A percentile compares a stretch with the other conserved stretches of the same genome.
Conservation (phyloP, 2,797 vertebrate genomes). For the Bradypodion ventrale region DNA sequence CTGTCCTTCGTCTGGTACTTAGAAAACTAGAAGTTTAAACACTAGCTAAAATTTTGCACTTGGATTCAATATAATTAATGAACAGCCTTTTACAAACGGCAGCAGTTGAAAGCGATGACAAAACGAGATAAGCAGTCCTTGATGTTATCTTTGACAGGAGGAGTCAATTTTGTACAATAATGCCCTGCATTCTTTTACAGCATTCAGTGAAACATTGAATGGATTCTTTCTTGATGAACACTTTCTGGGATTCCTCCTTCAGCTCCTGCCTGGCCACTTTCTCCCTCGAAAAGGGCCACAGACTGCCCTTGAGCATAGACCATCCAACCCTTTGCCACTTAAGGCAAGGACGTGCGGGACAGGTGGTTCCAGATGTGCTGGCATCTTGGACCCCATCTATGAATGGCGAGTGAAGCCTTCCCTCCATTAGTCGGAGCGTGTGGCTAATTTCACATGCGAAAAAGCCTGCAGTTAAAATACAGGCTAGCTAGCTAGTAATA, state of each 20-base stretch:
- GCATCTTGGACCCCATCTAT: not conserved
- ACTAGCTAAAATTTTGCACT: slow-evolving; percentile 9
- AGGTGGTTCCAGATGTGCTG: not conserved
- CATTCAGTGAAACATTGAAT: not conserved
- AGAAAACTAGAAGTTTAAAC: not conserved
- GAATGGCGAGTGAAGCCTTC: slow-evolving; percentile 33
- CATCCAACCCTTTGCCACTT: no score
- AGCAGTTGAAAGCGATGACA: slow-evolving; percentile 24
- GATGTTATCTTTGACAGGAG: slow-evolving; percentile 2
- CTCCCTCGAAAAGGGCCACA: no score
- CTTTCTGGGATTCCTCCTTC: not conserved
- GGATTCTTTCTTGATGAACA: slow-evolving; percentile 19
- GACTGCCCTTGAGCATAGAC: no score
- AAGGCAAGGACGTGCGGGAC: no score
- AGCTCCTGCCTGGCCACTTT: not conserved
- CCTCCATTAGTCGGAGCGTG: slow-evolving; percentile 47
- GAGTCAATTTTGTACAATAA: slow-evolving; percentile 17
- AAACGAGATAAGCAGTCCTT: slow-evolving; percentile 20
- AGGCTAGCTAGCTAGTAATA: slow-evolving; percentile 68
- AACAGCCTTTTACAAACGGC: not conserved
- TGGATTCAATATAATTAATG: slow-evolving; percentile 15
- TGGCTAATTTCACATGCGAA: slow-evolving; percentile 44
- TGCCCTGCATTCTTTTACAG: not conserved
- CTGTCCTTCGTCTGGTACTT: not conserved
- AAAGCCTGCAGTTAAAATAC: slow-evolving; percentile 57